Conservation (phyloP, 1,140 invertebrate genomes). For the Papilio dardanus region DNA sequence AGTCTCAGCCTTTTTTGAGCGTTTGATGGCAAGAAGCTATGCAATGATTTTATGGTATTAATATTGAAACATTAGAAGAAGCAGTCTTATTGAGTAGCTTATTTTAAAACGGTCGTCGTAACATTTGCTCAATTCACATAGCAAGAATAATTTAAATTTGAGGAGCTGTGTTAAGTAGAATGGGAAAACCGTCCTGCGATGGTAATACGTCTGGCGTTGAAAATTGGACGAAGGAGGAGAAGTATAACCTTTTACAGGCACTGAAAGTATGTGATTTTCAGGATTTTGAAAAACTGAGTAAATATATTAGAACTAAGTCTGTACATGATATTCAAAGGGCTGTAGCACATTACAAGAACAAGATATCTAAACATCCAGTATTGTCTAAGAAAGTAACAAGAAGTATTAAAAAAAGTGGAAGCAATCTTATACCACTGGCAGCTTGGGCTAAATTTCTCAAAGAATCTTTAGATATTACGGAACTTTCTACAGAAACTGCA, state of each 20-base stretch:
- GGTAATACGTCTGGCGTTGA: slow-evolving; percentile 32
- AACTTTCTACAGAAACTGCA: slow-evolving; percentile 64
- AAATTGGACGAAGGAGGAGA: slow-evolving; percentile 66
- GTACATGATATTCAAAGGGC: slow-evolving; percentile 54
- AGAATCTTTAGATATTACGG: slow-evolving; percentile 53
- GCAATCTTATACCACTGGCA: slow-evolving; percentile 52
- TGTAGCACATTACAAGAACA: slow-evolving; percentile 57
- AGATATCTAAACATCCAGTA: slow-evolving; percentile 45
- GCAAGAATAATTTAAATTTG: background rate
- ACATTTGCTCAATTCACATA: background rate
- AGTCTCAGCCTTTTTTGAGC: too few species aligned
- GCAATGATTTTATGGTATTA: too few species aligned
- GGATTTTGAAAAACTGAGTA: slow-evolving; percentile 49
- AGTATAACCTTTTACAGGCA: slow-evolving; percentile 56
- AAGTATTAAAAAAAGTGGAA: slow-evolving; percentile 31
- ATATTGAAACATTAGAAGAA: too few species aligned
- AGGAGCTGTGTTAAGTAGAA: background rate
- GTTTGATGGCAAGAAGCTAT: too few species aligned
- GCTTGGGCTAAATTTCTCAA: slow-evolving; percentile 65
- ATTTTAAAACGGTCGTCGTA: too few species aligned
- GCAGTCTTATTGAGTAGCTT: too few species aligned
- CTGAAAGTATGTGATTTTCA: slow-evolving; percentile 54
- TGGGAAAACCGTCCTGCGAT: slow-evolving; percentile 9
- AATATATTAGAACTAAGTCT: slow-evolving; percentile 51
- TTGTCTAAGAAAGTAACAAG: slow-evolving; percentile 41